A percentile compares a stretch with the other conserved stretches of the same genome.
These are phyloP conservation scores for Microplitis mediator DNA, from an alignment of 1,140 invertebrate species.

Conservation along the genomic window DNA sequence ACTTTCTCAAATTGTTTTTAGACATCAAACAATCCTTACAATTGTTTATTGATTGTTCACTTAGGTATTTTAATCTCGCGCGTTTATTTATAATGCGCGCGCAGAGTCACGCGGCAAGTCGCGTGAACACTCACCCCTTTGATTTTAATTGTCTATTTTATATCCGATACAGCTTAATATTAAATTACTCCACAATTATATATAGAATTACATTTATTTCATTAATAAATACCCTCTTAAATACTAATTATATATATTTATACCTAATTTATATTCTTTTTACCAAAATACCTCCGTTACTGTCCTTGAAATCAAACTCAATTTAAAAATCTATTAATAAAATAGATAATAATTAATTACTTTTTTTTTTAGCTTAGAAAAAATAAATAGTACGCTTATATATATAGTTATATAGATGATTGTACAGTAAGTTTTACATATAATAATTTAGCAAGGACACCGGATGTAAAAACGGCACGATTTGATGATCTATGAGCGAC, in stretches of 20 bases:
- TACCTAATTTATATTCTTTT: no score
- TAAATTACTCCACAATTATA: not conserved
- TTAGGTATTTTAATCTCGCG: not conserved
- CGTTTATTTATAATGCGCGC: not conserved
- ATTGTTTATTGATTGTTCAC: no score
- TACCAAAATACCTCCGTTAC: no score
- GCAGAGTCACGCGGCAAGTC: constrained; percentile 27
- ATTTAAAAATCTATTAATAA: no score
- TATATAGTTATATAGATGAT: not conserved
- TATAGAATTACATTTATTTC: not conserved
- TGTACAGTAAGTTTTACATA: not conserved
- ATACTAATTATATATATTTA: no score
- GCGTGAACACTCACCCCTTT: constrained; percentile 26
- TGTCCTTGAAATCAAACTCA: no score
- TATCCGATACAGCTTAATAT: not conserved
- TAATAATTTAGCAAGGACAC: constrained; percentile 36
- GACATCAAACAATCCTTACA: no score
- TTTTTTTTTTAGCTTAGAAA: not conserved
- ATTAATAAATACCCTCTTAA: no score
- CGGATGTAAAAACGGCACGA: constrained; percentile 30
- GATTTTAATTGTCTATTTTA: not conserved
- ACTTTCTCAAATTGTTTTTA: no score
- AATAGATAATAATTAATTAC: no score
- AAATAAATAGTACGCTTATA: not conserved
- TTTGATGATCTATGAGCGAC: constrained; percentile 32